Base-by-base conservation (phyloP, 1,140 invertebrate genomes). In the Zaprionus vittiger region DNA sequence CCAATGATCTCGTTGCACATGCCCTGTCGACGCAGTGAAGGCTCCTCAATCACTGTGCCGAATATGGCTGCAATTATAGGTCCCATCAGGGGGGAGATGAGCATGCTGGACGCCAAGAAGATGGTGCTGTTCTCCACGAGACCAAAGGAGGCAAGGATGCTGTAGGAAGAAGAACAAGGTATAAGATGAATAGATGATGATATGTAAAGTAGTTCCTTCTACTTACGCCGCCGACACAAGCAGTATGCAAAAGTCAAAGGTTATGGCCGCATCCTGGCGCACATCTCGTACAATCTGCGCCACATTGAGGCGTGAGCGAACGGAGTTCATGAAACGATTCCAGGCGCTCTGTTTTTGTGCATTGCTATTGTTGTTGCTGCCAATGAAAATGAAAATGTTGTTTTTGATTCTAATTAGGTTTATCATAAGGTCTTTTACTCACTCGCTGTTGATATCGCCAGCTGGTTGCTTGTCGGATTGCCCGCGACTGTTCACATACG, bases 51-150 rank as follows among this genome's bases (percentile, higher is more conserved):
- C 4, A 96, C 95, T 2, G 94, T 94, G 5, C 96, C 96, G 84
- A 97, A 96, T 0, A 96, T 96, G 9, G 94, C 94, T 0, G 96
- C 96, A 80, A 96, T 95, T 62, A 97, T 96, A 0, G 96, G 96
- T 57, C 96, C 96, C 96, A 97, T 97, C 3, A 97, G 92, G 0
- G 96, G 96, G 0, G 96, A 97, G 34, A 97, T 95, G 2, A 97
- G 93, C 96, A 97, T 97, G 83, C 95, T 96, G 37, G 96, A 96
- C 5, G 96, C 95, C 28, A 97, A 83, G 72, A 95, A 94, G 14
- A 97, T 95, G 9, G 95, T 95, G 79, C 95, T 97, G 89, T 97
- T 96, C 91, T 98, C 97, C 4, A 97, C 94, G 37, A 98, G 93
- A 14, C 97, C 97, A 62, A 97, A 94, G 7, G 95, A 94, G 15